These are phyloP conservation scores for Eospalax fontanierii DNA, from an alignment of 2,797 vertebrate species.

Conservation along the genomic window DNA sequence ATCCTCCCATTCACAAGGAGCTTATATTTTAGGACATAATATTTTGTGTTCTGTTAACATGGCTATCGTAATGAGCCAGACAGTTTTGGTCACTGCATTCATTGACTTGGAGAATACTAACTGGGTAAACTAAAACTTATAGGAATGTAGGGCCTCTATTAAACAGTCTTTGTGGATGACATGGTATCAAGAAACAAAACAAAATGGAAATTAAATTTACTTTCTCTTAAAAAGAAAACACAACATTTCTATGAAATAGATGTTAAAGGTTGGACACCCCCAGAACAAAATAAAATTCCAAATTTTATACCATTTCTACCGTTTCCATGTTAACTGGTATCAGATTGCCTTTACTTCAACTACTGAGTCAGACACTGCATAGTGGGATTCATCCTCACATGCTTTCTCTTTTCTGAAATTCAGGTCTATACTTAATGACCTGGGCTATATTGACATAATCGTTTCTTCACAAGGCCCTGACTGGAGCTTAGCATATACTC, in stretches of 20 bases:
- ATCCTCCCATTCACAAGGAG: not conserved
- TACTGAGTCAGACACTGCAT: not conserved
- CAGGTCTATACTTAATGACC: not conserved
- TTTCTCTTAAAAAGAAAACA: conserved; percentile 34
- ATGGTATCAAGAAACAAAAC: conserved; percentile 20
- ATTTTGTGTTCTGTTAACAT: not conserved
- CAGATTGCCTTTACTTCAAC: not conserved
- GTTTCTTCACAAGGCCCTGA: not conserved
- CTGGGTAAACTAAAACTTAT: not conserved
- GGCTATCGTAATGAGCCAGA: not conserved
- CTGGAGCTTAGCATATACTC: not conserved
- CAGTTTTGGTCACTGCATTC: not conserved
- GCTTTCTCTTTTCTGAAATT: conserved; percentile 48
- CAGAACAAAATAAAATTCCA: conserved; percentile 48
- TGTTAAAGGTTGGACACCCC: not conserved
- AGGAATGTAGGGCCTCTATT: not conserved
- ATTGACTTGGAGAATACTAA: not conserved
- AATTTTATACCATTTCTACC: conserved; percentile 3
- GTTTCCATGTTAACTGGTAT: not conserved
- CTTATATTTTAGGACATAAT: not conserved
- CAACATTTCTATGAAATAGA: not conserved
- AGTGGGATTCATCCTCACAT: not conserved
- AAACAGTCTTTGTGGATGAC: not conserved
- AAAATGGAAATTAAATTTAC: conserved; percentile 62
- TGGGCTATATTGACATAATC: not conserved